Base-by-base conservation (phyloP, 2,888 invertebrate species). In the Noctua janthina region DNA sequence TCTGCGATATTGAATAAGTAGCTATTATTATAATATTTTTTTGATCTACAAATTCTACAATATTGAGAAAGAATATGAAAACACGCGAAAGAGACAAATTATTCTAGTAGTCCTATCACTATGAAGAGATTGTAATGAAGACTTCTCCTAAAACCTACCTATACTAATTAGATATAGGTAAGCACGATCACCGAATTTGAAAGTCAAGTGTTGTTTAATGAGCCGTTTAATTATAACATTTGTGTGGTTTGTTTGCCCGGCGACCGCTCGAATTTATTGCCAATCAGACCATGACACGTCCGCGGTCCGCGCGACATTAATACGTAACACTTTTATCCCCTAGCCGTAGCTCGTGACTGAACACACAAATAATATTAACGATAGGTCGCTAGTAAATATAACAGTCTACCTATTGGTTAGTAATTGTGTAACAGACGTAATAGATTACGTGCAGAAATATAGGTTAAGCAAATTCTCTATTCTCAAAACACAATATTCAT, bases 201-300 rank as follows among this genome's bases (percentile, higher is more conserved):
- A 81, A 85, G 78, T 80, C 82, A 79, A 82, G 78, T 69, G 59
- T 70, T 74, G 39, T 71, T 83, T 82, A 88, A 88, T 85, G 75
- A 81, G 74, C 66, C 78, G 69, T 79, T 78, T 88, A 83, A 84
- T 88, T 86, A 84, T 81, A 79, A 79, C 80, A 77, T 82, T 86
- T 84, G 71, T 83, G 73, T 87, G 76, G 81, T 79, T 77, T 75
- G 74, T 79, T 89, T 85, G 78, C 84, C 81, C 67, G 72, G 64
- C 71, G 76, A 78, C 64, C 69, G 79, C 66, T 75, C 81, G 78
- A 87, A 89, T 90, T 90, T 86, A 90, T 87, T 89, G 85, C 87
- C 88, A 90, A 90, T 90, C 90, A 88, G 88, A 85, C 74, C 83
- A 83, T 88, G 86, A 90, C 90, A 87, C 81, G 90, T 88, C 82